Conservation (phyloP, 2,888 invertebrate genomes). For the Muschampia staudingeri region DNA sequence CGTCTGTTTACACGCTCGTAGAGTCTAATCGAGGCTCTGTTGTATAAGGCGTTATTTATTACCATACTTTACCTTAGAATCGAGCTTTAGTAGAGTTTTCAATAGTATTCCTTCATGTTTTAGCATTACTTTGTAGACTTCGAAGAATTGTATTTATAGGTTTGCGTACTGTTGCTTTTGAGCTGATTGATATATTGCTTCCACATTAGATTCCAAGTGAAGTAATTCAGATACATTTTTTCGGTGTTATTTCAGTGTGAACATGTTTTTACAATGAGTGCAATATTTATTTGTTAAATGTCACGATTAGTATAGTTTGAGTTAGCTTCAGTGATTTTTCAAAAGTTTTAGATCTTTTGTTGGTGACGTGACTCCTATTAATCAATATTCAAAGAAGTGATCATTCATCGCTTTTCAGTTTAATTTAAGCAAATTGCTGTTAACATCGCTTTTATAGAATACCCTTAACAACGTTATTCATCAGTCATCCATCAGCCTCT, state of each 20-base stretch:
- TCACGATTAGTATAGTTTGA: too few species aligned
- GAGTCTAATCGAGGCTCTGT: conserved; percentile 37
- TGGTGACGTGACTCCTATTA: neutral
- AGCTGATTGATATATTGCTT: too few species aligned
- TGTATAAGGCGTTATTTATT: conserved; percentile 48
- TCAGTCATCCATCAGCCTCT: too few species aligned
- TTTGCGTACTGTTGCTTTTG: neutral
- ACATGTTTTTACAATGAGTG: too few species aligned
- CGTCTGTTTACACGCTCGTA: conserved; percentile 46
- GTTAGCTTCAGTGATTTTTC: neutral
- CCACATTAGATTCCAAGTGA: too few species aligned
- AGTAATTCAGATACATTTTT: too few species aligned
- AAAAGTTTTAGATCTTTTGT: neutral
- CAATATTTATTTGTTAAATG: too few species aligned
- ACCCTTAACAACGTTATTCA: conserved; percentile 39
- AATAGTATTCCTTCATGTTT: conserved; percentile 36
- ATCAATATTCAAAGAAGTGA: neutral
- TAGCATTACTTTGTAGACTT: neutral
- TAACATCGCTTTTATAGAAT: conserved; percentile 34
- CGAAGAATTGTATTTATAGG: too few species aligned
- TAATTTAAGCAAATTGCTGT: conserved; percentile 20
- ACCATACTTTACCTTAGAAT: conserved; percentile 28
- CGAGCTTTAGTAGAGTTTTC: conserved; percentile 18
- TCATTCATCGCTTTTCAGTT: neutral
- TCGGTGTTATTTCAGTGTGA: too few species aligned